Conservation (phyloP, 2,113 vertebrate genomes). For the Aphyosemion australe region DNA sequence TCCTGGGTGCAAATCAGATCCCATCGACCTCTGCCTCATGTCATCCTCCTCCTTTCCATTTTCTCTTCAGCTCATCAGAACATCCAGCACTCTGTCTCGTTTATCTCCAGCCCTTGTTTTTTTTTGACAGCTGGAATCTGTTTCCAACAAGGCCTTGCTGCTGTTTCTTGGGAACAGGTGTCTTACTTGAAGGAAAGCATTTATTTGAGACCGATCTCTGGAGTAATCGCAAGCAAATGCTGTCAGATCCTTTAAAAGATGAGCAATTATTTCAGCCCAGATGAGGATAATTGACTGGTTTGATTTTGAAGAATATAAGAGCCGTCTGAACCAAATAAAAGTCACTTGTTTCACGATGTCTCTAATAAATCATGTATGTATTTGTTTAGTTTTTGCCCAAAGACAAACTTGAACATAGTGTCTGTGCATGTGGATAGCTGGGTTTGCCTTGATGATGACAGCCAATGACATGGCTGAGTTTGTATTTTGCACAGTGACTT, state of each 20-base stretch:
- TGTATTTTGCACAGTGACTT: too few relatives aligned
- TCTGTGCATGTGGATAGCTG: too few relatives aligned
- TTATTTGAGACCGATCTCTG: not conserved
- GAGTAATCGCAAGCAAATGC: constrained; percentile 15
- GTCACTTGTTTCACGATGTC: not conserved
- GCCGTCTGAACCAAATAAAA: not conserved
- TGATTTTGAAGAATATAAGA: not conserved
- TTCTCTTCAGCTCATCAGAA: constrained; percentile 2
- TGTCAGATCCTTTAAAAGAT: not conserved
- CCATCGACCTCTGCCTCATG: constrained; percentile 1
- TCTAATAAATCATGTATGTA: not conserved
- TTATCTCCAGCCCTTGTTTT: not conserved
- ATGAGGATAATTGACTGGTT: constrained; percentile 11
- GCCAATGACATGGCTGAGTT: too few relatives aligned
- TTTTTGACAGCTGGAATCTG: not conserved
- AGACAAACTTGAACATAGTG: not conserved
- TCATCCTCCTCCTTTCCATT: not conserved
- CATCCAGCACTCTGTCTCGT: not conserved
- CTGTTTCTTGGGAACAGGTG: constrained; percentile 3
- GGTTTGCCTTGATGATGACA: not conserved
- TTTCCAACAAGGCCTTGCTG: not conserved
- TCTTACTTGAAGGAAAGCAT: constrained; percentile 1
- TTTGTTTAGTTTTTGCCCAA: not conserved
- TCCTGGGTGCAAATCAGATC: constrained; percentile 7
- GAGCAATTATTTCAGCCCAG: constrained; percentile 11